These are phyloP conservation scores for Invenusta paracnida DNA, from an alignment of 2,888 invertebrate species.

Conservation along the genomic window DNA sequence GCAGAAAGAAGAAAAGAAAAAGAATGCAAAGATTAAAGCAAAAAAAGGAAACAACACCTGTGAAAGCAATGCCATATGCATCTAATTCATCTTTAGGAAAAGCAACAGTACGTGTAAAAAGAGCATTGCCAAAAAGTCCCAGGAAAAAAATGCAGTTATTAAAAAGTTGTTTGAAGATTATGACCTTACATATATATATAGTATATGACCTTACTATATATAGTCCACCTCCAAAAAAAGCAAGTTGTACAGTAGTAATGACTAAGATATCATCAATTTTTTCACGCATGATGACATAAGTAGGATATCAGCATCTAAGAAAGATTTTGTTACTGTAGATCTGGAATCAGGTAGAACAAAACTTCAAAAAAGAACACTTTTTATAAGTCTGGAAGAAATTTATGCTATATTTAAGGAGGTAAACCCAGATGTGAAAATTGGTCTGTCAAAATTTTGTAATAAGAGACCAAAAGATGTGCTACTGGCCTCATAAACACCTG, in stretches of 20 bases:
- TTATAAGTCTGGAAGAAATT: conserved; percentile 12
- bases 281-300: not conserved
- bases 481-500: not conserved
- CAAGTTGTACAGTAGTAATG: not conserved
- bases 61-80: not conserved
- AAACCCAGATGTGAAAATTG: not conserved
- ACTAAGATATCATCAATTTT: not conserved
- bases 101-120: not conserved
- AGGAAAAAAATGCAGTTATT: not conserved
- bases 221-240: no score
- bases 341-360: not conserved
- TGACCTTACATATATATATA: no score
- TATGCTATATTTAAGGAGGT: conserved; percentile 21
- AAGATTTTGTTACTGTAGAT: not conserved
- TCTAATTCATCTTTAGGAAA: not conserved
- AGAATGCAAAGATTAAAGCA: not conserved
- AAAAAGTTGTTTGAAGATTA: not conserved
- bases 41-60: not conserved
- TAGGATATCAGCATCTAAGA: not conserved
- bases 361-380: conserved; percentile 15
- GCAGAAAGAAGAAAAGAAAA: not conserved
- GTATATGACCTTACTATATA: no score
- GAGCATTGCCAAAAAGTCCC: not conserved
- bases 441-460: not conserved
- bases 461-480: not conserved